A percentile compares a stretch with the other conserved stretches of the same genome.
These are phyloP conservation scores for Crocidura indochinensis DNA, from an alignment of 2,797 vertebrate genomes.

Conservation along the genomic window DNA sequence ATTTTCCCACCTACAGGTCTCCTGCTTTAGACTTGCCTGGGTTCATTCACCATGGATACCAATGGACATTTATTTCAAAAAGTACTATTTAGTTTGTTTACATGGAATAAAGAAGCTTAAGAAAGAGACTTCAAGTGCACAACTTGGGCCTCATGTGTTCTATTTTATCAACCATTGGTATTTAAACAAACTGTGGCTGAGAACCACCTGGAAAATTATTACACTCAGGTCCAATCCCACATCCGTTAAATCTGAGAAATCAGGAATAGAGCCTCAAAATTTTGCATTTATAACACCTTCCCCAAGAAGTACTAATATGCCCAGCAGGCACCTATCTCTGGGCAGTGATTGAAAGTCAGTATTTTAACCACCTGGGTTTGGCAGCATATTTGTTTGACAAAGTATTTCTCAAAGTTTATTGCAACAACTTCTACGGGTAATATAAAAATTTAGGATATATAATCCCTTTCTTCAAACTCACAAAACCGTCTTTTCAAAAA, in stretches of 20 bases:
- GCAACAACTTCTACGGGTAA: background rate
- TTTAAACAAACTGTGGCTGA: background rate
- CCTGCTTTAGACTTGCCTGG: background rate
- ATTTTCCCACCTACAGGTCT: background rate
- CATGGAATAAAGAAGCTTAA: background rate
- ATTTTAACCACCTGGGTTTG: background rate
- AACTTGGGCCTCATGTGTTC: background rate
- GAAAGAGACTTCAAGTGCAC: background rate
- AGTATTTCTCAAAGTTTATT: constrained; percentile 22
- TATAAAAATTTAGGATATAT: constrained; percentile 39
- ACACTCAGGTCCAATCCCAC: constrained; percentile 34
- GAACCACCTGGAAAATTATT: background rate
- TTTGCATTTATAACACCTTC: background rate
- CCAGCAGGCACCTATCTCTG: background rate
- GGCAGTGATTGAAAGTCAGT: background rate
- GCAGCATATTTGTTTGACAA: constrained; percentile 1
- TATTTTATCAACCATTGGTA: background rate
- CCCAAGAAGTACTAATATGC: constrained; percentile 21
- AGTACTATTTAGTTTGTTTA: constrained; percentile 17
- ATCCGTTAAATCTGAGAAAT: background rate
- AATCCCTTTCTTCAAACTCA: background rate
- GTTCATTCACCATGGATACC: background rate
- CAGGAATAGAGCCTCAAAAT: background rate
- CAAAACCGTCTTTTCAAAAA: constrained; percentile 15
- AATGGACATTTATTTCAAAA: constrained; percentile 24